Conservation (phyloP, 2,888 invertebrate genomes). For the Notodonta dromedarius region DNA sequence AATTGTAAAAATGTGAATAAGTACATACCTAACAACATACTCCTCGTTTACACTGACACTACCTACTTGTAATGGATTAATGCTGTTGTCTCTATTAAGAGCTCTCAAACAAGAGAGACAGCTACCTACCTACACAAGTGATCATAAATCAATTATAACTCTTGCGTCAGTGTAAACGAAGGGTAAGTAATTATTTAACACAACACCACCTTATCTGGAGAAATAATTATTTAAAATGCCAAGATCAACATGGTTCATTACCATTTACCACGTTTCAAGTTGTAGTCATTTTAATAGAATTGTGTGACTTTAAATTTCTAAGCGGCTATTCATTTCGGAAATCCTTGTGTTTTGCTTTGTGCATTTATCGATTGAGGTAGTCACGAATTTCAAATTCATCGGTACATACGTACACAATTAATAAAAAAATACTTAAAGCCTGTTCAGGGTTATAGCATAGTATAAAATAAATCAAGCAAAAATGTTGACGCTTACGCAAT, state of each 20-base stretch:
- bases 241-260: conserved; percentile 6
- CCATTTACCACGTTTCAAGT: not conserved
- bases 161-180: no score
- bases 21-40: no score
- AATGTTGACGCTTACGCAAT: no score
- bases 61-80: no score
- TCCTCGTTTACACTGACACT: no score
- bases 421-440: not conserved
- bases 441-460: no score
- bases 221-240: not conserved
- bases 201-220: not conserved
- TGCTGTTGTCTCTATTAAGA: no score
- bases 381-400: conserved; percentile 21
- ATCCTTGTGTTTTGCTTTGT: conserved; percentile 23
- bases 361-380: not conserved
- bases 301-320: not conserved
- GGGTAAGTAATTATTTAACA: not conserved
- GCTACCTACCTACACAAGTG: no score
- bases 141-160: no score
- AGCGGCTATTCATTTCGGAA: conserved; percentile 22
- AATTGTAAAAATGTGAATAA: no score
- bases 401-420: not conserved
- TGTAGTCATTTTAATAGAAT: not conserved
- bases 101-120: no score
- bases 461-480: no score